Evolutionary conservation across 2,888 invertebrate genomes (phyloP).

Genomic region (Mesorhabditis belari): DNA sequence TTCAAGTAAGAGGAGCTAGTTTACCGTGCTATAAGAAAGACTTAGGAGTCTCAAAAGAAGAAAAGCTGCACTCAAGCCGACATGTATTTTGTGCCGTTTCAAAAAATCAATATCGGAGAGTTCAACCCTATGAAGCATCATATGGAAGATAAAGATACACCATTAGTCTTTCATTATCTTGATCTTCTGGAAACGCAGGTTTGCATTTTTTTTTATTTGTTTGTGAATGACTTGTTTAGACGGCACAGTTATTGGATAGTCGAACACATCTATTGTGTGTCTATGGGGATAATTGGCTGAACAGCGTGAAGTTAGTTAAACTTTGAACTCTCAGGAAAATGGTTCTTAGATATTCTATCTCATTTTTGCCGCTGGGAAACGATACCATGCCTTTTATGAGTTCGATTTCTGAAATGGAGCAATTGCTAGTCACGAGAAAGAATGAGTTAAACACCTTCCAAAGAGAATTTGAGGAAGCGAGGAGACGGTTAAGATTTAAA

Average conservation of each 20-base stretch:
- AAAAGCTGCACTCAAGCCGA: slow-evolving; percentile 49
- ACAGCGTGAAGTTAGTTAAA: slow-evolving; percentile 34
- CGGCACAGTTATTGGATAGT: slow-evolving; percentile 40
- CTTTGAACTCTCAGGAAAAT: neutral
- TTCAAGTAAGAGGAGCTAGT: slow-evolving; percentile 20
- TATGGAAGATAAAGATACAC: slow-evolving; percentile 52
- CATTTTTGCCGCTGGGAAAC: slow-evolving; percentile 38
- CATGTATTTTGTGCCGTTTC: slow-evolving; percentile 52
- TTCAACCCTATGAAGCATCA: slow-evolving; percentile 50
- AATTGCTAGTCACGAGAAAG: slow-evolving; percentile 39
- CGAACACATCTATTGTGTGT: slow-evolving; percentile 48
- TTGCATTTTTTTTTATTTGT: slow-evolving; percentile 3
- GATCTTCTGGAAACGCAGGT: slow-evolving; percentile 44
- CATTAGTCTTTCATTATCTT: slow-evolving; percentile 48
- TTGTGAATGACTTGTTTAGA: slow-evolving; percentile 11
- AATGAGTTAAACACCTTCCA: slow-evolving; percentile 49
- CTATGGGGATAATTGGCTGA: slow-evolving; percentile 53
- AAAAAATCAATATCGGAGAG: slow-evolving; percentile 46
- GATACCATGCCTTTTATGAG: slow-evolving; percentile 18
- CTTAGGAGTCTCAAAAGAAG: slow-evolving; percentile 43
- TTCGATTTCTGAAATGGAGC: slow-evolving; percentile 25
- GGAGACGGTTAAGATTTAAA: slow-evolving; percentile 28
- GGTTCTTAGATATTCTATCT: slow-evolving; percentile 37
- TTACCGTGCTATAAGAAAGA: neutral
- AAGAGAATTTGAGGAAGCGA: slow-evolving; percentile 46